Conservation (phyloP, 2,888 invertebrate species). For the Aspidiotus destructor region DNA sequence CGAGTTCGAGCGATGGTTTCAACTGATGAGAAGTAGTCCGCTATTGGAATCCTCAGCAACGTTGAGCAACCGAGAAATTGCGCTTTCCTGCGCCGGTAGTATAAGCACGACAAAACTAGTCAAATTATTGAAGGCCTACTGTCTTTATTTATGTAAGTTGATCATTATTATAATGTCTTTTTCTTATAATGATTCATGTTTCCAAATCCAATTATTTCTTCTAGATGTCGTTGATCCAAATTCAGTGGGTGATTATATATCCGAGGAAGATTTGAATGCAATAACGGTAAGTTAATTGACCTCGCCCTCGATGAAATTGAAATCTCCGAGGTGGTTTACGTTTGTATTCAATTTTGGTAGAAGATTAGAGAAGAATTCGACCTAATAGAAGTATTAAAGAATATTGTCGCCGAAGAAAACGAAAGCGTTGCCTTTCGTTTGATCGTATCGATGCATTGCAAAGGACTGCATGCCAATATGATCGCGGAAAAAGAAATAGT, state of each 20-base stretch:
- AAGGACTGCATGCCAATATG: slow-evolving; percentile 7
- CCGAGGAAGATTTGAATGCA: background rate
- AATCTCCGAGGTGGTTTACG: background rate
- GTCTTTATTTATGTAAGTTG: too few relatives aligned
- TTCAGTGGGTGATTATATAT: background rate
- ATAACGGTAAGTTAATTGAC: background rate
- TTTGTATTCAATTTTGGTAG: background rate
- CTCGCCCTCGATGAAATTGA: background rate
- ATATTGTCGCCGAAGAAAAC: slow-evolving; percentile 15
- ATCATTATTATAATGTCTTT: too few relatives aligned
- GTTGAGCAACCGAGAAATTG: too few relatives aligned
- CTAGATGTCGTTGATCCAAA: background rate
- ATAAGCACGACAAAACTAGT: too few relatives aligned
- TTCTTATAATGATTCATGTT: background rate
- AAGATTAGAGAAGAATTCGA: background rate
- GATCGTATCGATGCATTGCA: slow-evolving; percentile 18
- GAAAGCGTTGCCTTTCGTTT: slow-evolving; percentile 15
- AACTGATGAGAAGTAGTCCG: slow-evolving; percentile 8
- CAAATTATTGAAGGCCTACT: too few relatives aligned
- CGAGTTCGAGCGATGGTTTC: slow-evolving; percentile 25
- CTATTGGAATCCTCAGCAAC: too few relatives aligned
- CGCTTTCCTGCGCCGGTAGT: too few relatives aligned
- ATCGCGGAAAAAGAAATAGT: slow-evolving; percentile 5
- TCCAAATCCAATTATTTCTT: background rate
- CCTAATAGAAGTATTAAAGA: background rate